Evolutionary conservation across 2,888 invertebrate genomes (phyloP), one percentile per base, ranked within the genome.

Genomic region (Mesoligia furuncula): DNA sequence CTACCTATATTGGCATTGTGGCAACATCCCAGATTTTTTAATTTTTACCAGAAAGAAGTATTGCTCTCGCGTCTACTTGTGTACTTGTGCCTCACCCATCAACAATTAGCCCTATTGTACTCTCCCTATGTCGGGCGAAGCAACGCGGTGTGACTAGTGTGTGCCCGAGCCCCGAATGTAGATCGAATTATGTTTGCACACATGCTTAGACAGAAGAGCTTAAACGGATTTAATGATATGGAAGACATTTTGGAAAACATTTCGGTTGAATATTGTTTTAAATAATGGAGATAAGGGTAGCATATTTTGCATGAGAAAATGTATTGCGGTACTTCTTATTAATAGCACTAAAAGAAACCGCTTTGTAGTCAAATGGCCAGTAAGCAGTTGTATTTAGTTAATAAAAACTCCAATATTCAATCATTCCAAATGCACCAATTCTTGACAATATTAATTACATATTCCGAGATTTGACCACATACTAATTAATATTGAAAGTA

Each of bases 111-210:
- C 87, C 91, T 93, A 94, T 95, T 95, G 95, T 95, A 77, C 82
- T 92, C 92, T 90, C 91, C 91, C 90, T 85, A 83, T 71, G 78
- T 69, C 71, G 68, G 73, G 73, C 78, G 70, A 64, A 81, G 83
- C 85, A 79, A 64, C 73, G 79, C 65, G 73, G 67, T 67, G 70
- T 73, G 45, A 80, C 83, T 84, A 87, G 86, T 84, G 83, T 85
- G 76, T 80, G 36, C 42, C 79, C 66, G 36, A 73, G 51, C 45
- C 85, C 81, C 84, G 90, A 92, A 93, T 93, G 90, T 92, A 92
- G 90, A 94, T 93, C 93, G 92, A 94, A 94, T 93, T 92, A 92
- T 94, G 94, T 94, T 95, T 93, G 93, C 91, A 93, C 94, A 93
- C 94, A 94, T 93, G 94, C 91, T 92, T 91, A 90, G 64, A 54